These are phyloP conservation scores for Halisarca cf. caerulea DNA, from an alignment of 37 sponge, comb jelly and placozoan genomes.

Conservation along the genomic window DNA sequence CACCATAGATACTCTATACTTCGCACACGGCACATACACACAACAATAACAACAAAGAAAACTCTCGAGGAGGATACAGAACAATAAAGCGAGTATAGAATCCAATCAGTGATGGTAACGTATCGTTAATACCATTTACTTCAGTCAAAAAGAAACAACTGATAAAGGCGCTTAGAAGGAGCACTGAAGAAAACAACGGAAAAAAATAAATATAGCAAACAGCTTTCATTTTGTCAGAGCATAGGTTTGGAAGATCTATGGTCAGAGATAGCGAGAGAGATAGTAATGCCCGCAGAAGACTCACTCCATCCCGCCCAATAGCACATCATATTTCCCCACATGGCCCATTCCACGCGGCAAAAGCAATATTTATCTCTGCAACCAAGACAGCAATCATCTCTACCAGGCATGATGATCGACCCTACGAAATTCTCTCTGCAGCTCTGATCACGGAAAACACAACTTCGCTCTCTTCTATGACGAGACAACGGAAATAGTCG, in stretches of 20 bases:
- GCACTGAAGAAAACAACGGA: not conserved
- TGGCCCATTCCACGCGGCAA: constrained; percentile 79
- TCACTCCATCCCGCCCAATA: constrained; percentile 27
- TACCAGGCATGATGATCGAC: too few species aligned
- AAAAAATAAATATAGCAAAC: too few species aligned
- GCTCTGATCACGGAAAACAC: too few species aligned
- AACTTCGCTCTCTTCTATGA: too few species aligned
- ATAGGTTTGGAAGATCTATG: too few species aligned
- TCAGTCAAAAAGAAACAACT: constrained; percentile 6
- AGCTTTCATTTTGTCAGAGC: too few species aligned
- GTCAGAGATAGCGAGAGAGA: too few species aligned
- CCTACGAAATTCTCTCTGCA: too few species aligned
- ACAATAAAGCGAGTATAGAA: constrained; percentile 53
- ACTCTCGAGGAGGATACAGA: constrained; percentile 83
- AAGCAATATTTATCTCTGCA: constrained; percentile 28
- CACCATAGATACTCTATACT: not conserved
- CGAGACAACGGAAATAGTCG: too few species aligned
- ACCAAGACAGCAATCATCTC: not conserved
- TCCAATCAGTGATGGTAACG: constrained; percentile 45
- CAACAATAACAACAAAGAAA: not conserved
- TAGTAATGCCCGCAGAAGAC: too few species aligned
- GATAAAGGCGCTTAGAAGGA: constrained; percentile 2
- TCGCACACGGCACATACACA: not conserved
- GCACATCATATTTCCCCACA: constrained; percentile 77
- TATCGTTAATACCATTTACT: not conserved